Evolutionary conservation across 2,797 vertebrate species (phyloP), one percentile per base, ranked within the genome.

Genomic region (Chrysocyon brachyurus): DNA sequence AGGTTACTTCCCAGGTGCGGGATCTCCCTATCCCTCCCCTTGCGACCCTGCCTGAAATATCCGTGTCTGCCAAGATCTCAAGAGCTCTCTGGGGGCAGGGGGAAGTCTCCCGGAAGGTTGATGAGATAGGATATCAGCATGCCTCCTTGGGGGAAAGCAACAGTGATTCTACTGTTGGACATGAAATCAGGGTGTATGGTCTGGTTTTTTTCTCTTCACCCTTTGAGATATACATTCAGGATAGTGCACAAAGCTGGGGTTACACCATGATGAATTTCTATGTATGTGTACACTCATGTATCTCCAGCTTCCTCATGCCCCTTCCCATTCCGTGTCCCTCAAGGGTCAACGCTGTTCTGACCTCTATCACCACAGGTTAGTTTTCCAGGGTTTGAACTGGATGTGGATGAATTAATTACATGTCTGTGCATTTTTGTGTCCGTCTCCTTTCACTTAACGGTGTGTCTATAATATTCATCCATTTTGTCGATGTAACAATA

Each of bases 161-260:
- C 54, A 46, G 33, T 31, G 40, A 57, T 33, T 26, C 64, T 26
- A 26, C 73, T 90, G 49, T 72, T 63, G 52, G 12, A 83, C 26
- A n/a, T 79, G 36, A 46, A 86, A 70, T 93, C 61, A 90, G 22
- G 82, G 16, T 66, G 49, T 11, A 33, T 40, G 46, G 28, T 64
- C 33, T 89, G n/a, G 7, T 85, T 46, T 61, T 36, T 28, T 19
- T 21, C 14, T 90, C 40, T 46, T 93, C 70, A 81, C 36, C 87
- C 96, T 94, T 87, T 90, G 28, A 90, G 15, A n/a, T 66, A 63
- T 77, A 56, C 24, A 17, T 63, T 94, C n/a, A 54, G 19, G 59
- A 31, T 54, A n/a, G 68, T 54, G 12, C 28, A 83, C 66, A 73
- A 22, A 81, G 59, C 68, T 91, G 14, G 79, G 54, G 52, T 63